Conservation (phyloP, 2,797 vertebrate genomes). For the Xenops minutus region DNA sequence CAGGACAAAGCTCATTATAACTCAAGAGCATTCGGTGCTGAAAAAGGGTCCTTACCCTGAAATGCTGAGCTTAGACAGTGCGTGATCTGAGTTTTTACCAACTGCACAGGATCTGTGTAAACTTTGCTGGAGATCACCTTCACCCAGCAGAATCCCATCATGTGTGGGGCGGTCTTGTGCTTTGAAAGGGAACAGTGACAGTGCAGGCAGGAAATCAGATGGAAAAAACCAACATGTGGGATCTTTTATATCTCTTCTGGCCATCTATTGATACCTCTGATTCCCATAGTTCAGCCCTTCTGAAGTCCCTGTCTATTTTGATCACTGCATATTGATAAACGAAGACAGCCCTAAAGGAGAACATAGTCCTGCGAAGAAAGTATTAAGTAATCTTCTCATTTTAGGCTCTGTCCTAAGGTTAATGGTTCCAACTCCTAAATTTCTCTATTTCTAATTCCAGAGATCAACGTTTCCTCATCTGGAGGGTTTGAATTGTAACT, state of each 20-base stretch:
- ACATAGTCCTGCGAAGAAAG: not conserved
- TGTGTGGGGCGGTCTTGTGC: fast-evolving
- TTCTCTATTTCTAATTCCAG: not conserved
- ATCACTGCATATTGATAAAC: not conserved
- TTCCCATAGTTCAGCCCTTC: not conserved
- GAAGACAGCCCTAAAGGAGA: not conserved
- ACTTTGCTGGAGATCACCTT: not conserved
- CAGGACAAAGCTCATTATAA: not conserved
- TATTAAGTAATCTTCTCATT: not conserved
- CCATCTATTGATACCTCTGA: not conserved
- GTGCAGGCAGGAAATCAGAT: not conserved
- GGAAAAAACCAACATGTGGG: not conserved
- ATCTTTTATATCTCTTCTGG: not conserved
- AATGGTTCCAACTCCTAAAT: not conserved
- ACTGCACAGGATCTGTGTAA: not conserved
- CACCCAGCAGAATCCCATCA: not conserved
- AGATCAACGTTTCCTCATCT: not conserved
- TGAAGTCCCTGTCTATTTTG: not conserved
- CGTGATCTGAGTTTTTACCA: not conserved
- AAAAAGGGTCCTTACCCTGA: not conserved
- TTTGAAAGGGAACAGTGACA: not conserved
- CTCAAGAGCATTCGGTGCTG: not conserved
- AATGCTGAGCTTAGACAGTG: not conserved
- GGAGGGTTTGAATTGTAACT: not conserved
- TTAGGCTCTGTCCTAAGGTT: not conserved